These are phyloP conservation scores for Ennomos erosarius DNA, from an alignment of 2,888 invertebrate genomes.

Conservation along the genomic window DNA sequence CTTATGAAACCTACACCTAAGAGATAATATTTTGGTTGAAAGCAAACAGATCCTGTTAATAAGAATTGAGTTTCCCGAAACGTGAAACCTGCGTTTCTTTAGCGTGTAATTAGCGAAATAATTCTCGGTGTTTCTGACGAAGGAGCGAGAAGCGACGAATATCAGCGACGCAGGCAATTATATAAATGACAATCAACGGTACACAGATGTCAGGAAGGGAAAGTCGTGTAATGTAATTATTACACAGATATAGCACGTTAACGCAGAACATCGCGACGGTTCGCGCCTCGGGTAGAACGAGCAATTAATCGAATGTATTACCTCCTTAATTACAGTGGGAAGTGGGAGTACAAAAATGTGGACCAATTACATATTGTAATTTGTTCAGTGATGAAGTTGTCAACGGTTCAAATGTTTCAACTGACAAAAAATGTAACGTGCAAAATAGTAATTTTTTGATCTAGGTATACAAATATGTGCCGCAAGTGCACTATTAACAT, in stretches of 20 bases:
- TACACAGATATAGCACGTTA: constrained; percentile 67
- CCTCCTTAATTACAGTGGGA: constrained; percentile 26
- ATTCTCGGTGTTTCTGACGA: constrained; percentile 25
- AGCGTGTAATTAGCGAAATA: constrained; percentile 30
- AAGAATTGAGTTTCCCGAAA: constrained; percentile 24
- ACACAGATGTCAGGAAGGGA: constrained; percentile 71
- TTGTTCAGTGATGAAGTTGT: constrained; percentile 8
- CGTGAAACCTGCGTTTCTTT: constrained; percentile 31
- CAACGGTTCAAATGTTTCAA: no score
- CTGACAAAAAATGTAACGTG: no score
- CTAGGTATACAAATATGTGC: no score
- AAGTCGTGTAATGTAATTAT: constrained; percentile 77
- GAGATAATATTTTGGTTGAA: constrained; percentile 14
- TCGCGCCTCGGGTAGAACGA: constrained; percentile 49
- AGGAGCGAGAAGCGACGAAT: constrained; percentile 30
- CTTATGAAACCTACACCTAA: constrained; percentile 24
- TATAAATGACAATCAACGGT: constrained; percentile 77
- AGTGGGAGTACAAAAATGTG: constrained; percentile 18
- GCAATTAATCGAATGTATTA: constrained; percentile 42
- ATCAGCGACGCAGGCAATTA: constrained; percentile 64
- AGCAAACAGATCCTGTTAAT: constrained; percentile 26
- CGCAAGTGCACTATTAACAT: no score
- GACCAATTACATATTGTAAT: constrained; percentile 14
- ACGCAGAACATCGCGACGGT: constrained; percentile 49
- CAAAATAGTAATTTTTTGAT: no score